Evolutionary conservation across 2,888 invertebrate genomes (phyloP).

Genomic region (Eumacrocentrus americanus): DNA sequence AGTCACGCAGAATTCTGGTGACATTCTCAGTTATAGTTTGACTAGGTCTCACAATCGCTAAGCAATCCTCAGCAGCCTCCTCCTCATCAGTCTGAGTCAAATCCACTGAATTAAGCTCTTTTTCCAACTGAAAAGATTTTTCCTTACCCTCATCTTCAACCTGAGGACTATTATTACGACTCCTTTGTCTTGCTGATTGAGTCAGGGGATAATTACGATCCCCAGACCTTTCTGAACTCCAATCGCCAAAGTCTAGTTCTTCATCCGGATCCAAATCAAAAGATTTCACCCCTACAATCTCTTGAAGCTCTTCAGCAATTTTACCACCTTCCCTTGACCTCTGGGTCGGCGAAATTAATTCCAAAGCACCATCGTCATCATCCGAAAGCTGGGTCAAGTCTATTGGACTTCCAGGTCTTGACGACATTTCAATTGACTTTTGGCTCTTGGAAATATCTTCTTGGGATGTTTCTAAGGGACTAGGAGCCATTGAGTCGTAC

Average conservation of each 20-base stretch:
- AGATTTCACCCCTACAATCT: no score
- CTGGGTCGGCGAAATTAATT: no score
- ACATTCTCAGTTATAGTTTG: slow-evolving; percentile 1
- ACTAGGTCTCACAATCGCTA: neutral
- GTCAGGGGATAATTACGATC: slow-evolving; percentile 21
- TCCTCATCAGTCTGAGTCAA: slow-evolving; percentile 14
- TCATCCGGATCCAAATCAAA: neutral
- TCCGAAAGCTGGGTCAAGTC: slow-evolving; percentile 25
- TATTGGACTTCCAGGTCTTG: neutral
- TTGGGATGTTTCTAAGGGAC: neutral
- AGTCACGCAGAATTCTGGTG: slow-evolving; percentile 12
- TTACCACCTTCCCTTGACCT: no score
- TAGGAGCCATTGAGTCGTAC: neutral
- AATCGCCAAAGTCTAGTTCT: slow-evolving; percentile 10
- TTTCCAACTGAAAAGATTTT: neutral
- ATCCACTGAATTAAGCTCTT: neutral
- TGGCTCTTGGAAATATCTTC: slow-evolving; percentile 2
- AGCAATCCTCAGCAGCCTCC: neutral
- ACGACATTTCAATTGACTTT: neutral
- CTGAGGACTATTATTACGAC: neutral
- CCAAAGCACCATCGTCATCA: slow-evolving; percentile 20
- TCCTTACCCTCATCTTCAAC: neutral
- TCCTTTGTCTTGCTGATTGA: slow-evolving; percentile 22
- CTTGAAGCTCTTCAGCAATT: no score
- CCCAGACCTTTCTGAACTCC: slow-evolving; percentile 1